A percentile compares a stretch with the other conserved stretches of the same genome.
These are phyloP conservation scores for Heliconius charithonia DNA, from an alignment of 2,888 invertebrate species.

Conservation along the genomic window DNA sequence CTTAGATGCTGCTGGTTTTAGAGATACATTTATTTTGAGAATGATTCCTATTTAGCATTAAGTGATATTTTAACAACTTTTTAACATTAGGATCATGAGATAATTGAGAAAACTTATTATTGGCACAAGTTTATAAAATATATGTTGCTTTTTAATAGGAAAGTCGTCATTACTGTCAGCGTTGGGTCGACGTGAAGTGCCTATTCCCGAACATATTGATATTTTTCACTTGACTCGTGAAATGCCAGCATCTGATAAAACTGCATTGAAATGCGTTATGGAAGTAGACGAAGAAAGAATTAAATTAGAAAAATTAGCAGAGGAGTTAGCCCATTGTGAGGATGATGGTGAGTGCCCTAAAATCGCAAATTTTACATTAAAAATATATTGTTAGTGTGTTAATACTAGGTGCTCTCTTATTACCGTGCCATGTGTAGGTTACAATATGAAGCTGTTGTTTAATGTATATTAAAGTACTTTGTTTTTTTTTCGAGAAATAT, in stretches of 20 bases:
- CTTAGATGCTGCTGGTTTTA: not conserved
- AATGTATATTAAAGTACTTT: too few species aligned
- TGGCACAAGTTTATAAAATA: not conserved
- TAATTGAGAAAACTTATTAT: not conserved
- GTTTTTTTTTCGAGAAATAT: too few species aligned
- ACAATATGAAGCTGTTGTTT: too few species aligned
- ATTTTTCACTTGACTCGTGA: conserved; percentile 98
- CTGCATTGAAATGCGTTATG: conserved; percentile 97
- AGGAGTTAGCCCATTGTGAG: conserved; percentile 92
- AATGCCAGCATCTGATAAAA: conserved; percentile 99
- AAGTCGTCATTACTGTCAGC: conserved; percentile 97
- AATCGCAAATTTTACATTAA: too few species aligned
- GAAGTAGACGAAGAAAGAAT: conserved; percentile 98
- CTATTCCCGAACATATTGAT: conserved; percentile 98
- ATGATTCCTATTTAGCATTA: not conserved
- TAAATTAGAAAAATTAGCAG: conserved; percentile 95
- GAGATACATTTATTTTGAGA: not conserved
- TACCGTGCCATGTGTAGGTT: too few species aligned
- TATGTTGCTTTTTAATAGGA: conserved; percentile 73
- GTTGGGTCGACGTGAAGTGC: conserved; percentile 96
- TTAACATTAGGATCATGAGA: not conserved
- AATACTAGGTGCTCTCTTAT: too few species aligned
- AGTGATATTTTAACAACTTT: not conserved
- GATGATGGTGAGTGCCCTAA: conserved; percentile 87
- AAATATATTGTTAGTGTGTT: too few species aligned